A percentile compares a stretch with the other conserved stretches of the same genome.
Conservation (phyloP, 2,888 invertebrate species). For the Brenthis ino region DNA sequence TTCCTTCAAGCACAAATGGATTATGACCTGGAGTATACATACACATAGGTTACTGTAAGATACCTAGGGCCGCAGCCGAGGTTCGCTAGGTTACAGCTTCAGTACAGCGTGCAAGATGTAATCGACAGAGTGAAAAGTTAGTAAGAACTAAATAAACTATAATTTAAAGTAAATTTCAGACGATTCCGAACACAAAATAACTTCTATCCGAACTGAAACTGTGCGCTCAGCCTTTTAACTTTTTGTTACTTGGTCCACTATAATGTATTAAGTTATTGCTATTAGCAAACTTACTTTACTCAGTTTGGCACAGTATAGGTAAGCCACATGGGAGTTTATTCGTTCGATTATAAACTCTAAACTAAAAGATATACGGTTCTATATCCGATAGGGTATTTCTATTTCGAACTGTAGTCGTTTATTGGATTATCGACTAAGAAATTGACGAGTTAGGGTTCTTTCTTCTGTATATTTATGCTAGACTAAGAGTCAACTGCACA, state of each 20-base stretch:
- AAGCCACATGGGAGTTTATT: conserved; percentile 24
- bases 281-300: conserved; percentile 42
- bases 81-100: too few relatives aligned
- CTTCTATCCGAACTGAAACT: conserved; percentile 31
- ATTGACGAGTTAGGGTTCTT: conserved; percentile 28
- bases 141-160: conserved; percentile 25
- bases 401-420: conserved; percentile 15
- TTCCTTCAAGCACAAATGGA: too few relatives aligned
- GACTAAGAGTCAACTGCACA: conserved; percentile 41
- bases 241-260: conserved; percentile 41
- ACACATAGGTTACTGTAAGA: too few relatives aligned
- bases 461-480: conserved; percentile 29
- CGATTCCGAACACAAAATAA: conserved; percentile 33
- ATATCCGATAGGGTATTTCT: conserved; percentile 11
- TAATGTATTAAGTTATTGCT: conserved; percentile 43
- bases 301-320: conserved; percentile 40
- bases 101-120: background rate
- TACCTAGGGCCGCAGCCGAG: too few relatives aligned
- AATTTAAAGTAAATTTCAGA: conserved; percentile 34
- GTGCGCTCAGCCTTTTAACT: conserved; percentile 39
- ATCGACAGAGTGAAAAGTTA: conserved; percentile 6
- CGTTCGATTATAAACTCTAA: conserved; percentile 32
- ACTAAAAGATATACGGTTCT: conserved; percentile 24
- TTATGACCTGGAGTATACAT: too few relatives aligned
- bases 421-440: conserved; percentile 34